Base-by-base conservation (phyloP, 1,140 invertebrate species). In the Heliconius nattereri region DNA sequence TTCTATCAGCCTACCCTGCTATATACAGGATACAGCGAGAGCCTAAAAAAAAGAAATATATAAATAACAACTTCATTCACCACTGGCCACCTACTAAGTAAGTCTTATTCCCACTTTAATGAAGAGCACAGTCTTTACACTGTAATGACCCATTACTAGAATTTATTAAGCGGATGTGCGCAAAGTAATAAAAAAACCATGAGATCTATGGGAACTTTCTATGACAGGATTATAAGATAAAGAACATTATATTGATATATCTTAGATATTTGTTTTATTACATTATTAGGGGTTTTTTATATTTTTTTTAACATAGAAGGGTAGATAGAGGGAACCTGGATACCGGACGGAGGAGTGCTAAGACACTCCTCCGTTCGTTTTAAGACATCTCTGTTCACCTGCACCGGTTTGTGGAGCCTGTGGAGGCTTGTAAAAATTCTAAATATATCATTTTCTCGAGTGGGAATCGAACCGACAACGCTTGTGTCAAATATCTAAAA, bases 161-260 rank as follows among this genome's bases (percentile, higher is more conserved):
- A 83, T 83, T 83, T 83, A 83, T 83, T 40, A 76, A 78, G 73
- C 78, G 81, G 81, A 83, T 80, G 76, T 80, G 16, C 81, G 75
- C 73, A 49, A 79, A 54, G 74, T 66, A 73, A 79, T 79, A 79
- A 79, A 82, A 35, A 82, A 77, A 35, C 23, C 71, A 37, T 19
- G 73, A 54, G 76, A 73, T 71, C 78, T 71, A 78, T 78, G 78
- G 60, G 60, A 73, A 70, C 78, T n/a, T 71, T n/a, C 11, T 20
- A 11, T 75, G 78, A 74, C 26, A 57, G 52, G n/a, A 75, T 71
- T 37, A 37, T 49, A 40, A 20, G 23, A 40, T 49, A 78, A 74
- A 66, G 35, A 23, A 57, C 49, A 9, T 26, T 66, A 29, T 66
- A 26, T 29, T 19, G 3, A 66, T 66, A 29, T 9, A 60, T 26